Base-by-base conservation (phyloP, 2,888 invertebrate species). In the Tholera decimalis region DNA sequence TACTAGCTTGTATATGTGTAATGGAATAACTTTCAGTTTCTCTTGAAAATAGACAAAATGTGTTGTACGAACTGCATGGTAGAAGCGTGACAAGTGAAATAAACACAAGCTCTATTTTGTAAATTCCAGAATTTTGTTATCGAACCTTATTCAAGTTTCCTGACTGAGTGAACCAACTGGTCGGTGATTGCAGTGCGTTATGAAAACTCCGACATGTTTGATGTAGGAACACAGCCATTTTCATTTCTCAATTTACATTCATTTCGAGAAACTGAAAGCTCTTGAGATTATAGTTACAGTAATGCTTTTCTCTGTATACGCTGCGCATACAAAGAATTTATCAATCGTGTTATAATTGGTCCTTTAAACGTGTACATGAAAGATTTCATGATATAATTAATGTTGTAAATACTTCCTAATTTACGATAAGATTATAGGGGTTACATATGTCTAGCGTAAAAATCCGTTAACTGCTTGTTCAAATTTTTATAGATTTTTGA, bases 281-380 rank as follows among this genome's bases (percentile, higher is more conserved):
- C 33, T 20, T 57, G 88, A 86, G 88, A 86, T 60, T 85, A 85
- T 85, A 87, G 89, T 86, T 90, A 88, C 89, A 91, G 90, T 90
- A 83, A 85, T 83, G 46, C 26, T 72, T 63, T 80, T 77, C 70
- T 77, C 63, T 73, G 68, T 69, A 43, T 71, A 79, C 59, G 77
- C 74, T 76, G 80, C 77, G 59, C 30, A 58, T 69, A 69, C 64
- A 79, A 82, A 82, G 82, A 88, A 84, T 68, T 79, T 57, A 67
- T 56, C 58, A 61, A 47, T 43, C 51, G 53, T 79, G 73, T 69
- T 83, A 80, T 82, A 72, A 75, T 66, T 39, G 26, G 37, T 43
- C 43, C 8, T 49, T 22, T 57, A 43, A 15, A 18, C 44, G 59
- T 80, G 49, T 77, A 79, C 79, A 81, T 80, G 81, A 58, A 49